These are phyloP conservation scores for Lophius piscatorius DNA, from an alignment of 2,113 vertebrate genomes.

Conservation along the genomic window DNA sequence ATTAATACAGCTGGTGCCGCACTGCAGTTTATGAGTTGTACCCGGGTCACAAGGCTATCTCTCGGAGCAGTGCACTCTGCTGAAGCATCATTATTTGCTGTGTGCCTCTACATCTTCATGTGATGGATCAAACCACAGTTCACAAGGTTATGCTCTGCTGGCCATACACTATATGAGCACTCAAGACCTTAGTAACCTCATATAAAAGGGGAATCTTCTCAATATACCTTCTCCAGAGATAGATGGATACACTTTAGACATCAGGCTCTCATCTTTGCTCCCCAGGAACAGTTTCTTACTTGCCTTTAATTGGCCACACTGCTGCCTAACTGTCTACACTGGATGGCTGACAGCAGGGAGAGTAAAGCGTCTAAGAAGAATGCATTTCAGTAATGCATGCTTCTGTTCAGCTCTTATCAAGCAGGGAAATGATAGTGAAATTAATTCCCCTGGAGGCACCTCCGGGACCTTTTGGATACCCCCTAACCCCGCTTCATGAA, in stretches of 20 bases:
- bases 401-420: conserved; percentile 39
- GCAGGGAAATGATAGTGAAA: conserved; percentile 40
- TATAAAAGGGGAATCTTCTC: conserved; percentile 24
- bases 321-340: conserved; percentile 26
- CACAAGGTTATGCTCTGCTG: conserved; percentile 52
- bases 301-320: conserved; percentile 40
- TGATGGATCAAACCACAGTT: conserved; percentile 54
- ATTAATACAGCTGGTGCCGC: conserved; percentile 77
- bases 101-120: conserved; percentile 50
- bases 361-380: conserved; percentile 52
- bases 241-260: conserved; percentile 8
- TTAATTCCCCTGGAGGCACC: conserved; percentile 32
- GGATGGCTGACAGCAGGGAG: conserved; percentile 40
- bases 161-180: conserved; percentile 37
- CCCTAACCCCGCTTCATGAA: conserved; percentile 18
- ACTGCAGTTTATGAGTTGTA: conserved; percentile 80
- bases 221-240: conserved; percentile 41
- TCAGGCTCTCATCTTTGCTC: conserved; percentile 16
- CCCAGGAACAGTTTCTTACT: not conserved
- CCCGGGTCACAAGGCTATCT: conserved; percentile 66
- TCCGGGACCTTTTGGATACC: conserved; percentile 13
- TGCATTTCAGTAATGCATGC: conserved; percentile 44
- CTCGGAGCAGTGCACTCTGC: conserved; percentile 31
- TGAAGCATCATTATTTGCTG: conserved; percentile 50
- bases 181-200: conserved; percentile 28